A percentile compares a stretch with the other conserved stretches of the same genome.
phyloP scores from a whole-genome alignment of 2,888 invertebrate genomes.

The Drosophila kokeensis region DNA sequence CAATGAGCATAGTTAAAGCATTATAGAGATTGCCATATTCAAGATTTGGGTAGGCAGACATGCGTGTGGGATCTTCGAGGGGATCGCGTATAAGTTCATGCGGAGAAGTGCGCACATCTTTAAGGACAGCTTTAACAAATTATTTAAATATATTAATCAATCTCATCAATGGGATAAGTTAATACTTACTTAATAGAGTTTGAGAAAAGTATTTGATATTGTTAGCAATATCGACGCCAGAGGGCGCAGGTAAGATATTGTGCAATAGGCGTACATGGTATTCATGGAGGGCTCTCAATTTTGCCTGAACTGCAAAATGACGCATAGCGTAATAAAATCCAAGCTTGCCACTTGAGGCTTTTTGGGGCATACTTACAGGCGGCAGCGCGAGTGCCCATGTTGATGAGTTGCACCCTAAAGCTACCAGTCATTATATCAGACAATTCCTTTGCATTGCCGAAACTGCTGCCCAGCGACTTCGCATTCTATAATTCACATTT shows the following conservation, averaged over 20 bases:
- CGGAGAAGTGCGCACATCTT: slow-evolving; percentile 97
- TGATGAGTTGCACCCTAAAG: slow-evolving; percentile 90
- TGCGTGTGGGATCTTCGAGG: slow-evolving; percentile 93
- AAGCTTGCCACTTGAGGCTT: slow-evolving; percentile 51
- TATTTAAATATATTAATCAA: not conserved
- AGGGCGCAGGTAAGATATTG: slow-evolving; percentile 95
- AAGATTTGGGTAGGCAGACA: slow-evolving; percentile 97
- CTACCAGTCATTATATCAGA: slow-evolving; percentile 88
- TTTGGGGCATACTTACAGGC: slow-evolving; percentile 90
- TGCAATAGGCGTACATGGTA: slow-evolving; percentile 96
- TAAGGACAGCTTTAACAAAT: slow-evolving; percentile 91
- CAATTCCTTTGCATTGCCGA: slow-evolving; percentile 84
- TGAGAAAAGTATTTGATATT: slow-evolving; percentile 99
- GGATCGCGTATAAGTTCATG: slow-evolving; percentile 95
- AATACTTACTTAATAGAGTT: slow-evolving; percentile 94
- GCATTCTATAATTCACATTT: slow-evolving; percentile 70
- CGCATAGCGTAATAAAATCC: not conserved
- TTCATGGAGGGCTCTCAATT: slow-evolving; percentile 98
- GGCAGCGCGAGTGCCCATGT: slow-evolving; percentile 97
- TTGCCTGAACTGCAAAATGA: slow-evolving; percentile 94
- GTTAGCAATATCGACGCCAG: slow-evolving; percentile 98
- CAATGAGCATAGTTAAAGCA: slow-evolving; percentile 91
- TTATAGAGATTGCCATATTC: slow-evolving; percentile 98
- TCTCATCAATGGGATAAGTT: not conserved
- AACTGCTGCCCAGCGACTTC: slow-evolving; percentile 83